A percentile compares a stretch with the other conserved stretches of the same genome.
Conservation (phyloP, 2,797 vertebrate species). For the Coregonus sp. region DNA sequence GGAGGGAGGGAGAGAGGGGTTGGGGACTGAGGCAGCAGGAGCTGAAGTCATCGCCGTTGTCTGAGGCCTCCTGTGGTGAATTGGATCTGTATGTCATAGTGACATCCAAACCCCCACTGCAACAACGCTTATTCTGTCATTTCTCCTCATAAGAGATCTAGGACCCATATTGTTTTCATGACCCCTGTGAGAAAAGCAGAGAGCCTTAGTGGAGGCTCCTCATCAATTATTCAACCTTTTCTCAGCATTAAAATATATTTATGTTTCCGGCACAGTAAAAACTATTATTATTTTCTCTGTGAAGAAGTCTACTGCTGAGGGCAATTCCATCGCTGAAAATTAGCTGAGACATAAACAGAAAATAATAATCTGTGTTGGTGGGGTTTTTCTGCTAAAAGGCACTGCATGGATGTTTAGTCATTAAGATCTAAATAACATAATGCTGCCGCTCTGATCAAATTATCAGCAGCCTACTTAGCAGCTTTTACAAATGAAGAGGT, state of each 20-base stretch:
- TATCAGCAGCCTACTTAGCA: no score
- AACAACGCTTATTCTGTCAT: not conserved
- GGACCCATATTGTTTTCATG: constrained; percentile 11
- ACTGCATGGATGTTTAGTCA: not conserved
- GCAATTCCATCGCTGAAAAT: constrained; percentile 32
- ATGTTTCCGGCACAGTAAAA: constrained; percentile 24
- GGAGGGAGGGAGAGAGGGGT: not conserved
- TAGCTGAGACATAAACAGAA: not conserved
- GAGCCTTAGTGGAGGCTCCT: not conserved
- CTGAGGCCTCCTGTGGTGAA: constrained; percentile 23
- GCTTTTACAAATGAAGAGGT: no score
- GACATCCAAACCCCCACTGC: constrained; percentile 13
- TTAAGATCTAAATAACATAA: not conserved
- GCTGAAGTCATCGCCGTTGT: constrained; percentile 8
- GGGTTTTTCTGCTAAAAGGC: not conserved
- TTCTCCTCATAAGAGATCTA: constrained; percentile 10
- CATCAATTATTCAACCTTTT: constrained; percentile 8
- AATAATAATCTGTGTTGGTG: constrained; percentile 7
- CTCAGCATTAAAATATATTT: not conserved
- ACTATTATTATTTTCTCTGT: not conserved
- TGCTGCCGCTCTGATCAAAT: no score
- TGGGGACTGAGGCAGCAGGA: constrained; percentile 7
- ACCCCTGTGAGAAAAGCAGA: not conserved
- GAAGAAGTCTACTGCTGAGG: not conserved
- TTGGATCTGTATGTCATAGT: constrained; percentile 19